phyloP scores from a whole-genome alignment of 2,113 vertebrate species.

The Caretta caretta region DNA sequence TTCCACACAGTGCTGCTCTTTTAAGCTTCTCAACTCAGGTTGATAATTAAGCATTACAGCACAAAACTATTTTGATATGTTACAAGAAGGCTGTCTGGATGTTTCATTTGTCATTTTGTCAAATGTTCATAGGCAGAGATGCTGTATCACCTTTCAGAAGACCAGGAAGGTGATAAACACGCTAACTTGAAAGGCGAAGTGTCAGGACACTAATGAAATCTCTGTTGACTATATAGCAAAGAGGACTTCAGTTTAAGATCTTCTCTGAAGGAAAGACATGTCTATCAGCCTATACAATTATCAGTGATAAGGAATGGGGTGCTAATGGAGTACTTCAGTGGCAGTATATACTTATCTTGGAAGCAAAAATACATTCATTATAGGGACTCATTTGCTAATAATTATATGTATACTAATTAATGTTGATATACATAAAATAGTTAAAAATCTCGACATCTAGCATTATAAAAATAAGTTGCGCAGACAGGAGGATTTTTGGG shows the following conservation, averaged over 20 bases:
- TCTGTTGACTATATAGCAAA: neutral
- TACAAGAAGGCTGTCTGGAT: slow-evolving; percentile 17
- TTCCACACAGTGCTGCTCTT: slow-evolving; percentile 45
- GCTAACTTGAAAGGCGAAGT: neutral
- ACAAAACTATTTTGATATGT: slow-evolving; percentile 13
- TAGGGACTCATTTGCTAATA: slow-evolving; percentile 24
- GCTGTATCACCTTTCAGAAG: slow-evolving; percentile 1
- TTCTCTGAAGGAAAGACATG: slow-evolving; percentile 4
- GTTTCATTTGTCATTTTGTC: slow-evolving; percentile 50
- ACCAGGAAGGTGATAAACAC: slow-evolving; percentile 15
- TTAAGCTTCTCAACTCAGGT: slow-evolving; percentile 8
- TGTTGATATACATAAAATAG: neutral
- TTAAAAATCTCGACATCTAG: neutral
- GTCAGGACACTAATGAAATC: slow-evolving; percentile 9
- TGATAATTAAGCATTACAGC: slow-evolving; percentile 38
- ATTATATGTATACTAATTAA: neutral
- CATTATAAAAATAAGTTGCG: neutral
- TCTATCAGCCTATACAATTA: slow-evolving; percentile 33
- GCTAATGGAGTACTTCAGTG: neutral
- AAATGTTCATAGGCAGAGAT: neutral
- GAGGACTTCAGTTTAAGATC: neutral
- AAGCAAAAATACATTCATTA: neutral
- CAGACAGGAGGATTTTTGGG: neutral
- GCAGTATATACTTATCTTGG: neutral
- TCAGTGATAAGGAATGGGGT: neutral